Evolutionary conservation across 2,113 vertebrate species (phyloP).

Genomic region (Paedocypris sp.): DNA sequence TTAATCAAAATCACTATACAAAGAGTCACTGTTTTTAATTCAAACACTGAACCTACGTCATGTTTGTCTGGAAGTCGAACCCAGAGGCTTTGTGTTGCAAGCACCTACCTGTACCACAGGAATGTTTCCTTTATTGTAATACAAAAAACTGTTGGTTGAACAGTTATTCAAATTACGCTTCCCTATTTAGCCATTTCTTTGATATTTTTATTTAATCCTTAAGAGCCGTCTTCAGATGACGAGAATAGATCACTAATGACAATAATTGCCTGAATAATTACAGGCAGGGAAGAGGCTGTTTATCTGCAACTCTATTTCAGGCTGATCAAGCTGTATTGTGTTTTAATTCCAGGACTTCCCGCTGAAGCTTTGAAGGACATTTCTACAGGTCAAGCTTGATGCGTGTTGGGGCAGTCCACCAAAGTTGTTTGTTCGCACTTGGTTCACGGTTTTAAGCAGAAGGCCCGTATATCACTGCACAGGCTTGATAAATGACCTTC

Average conservation of each 20-base stretch:
- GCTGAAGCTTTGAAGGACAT: constrained; percentile 39
- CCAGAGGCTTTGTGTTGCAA: too few species aligned
- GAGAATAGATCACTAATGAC: constrained; percentile 93
- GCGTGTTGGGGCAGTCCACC: constrained; percentile 43
- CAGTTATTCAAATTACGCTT: constrained; percentile 98
- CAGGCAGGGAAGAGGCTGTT: constrained; percentile 59
- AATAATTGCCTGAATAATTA: constrained; percentile 98
- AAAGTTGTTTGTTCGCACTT: constrained; percentile 22
- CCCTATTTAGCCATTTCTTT: constrained; percentile 93
- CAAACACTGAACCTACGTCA: too few species aligned
- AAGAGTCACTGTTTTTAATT: too few species aligned
- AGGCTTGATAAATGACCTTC: constrained; percentile 21
- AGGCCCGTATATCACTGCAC: background rate
- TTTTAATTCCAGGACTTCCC: constrained; percentile 47
- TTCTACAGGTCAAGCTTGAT: constrained; percentile 37
- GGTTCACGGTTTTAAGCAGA: constrained; percentile 2
- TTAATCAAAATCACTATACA: too few species aligned
- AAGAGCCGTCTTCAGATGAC: too few species aligned
- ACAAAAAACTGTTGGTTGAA: constrained; percentile 88
- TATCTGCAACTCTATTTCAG: constrained; percentile 49
- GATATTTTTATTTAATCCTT: constrained; percentile 89
- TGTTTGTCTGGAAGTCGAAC: too few species aligned
- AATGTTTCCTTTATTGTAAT: too few species aligned
- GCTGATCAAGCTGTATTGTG: constrained; percentile 65
- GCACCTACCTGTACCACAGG: too few species aligned